Conservation (phyloP, 2,888 invertebrate genomes). For the Oithona nana region DNA sequence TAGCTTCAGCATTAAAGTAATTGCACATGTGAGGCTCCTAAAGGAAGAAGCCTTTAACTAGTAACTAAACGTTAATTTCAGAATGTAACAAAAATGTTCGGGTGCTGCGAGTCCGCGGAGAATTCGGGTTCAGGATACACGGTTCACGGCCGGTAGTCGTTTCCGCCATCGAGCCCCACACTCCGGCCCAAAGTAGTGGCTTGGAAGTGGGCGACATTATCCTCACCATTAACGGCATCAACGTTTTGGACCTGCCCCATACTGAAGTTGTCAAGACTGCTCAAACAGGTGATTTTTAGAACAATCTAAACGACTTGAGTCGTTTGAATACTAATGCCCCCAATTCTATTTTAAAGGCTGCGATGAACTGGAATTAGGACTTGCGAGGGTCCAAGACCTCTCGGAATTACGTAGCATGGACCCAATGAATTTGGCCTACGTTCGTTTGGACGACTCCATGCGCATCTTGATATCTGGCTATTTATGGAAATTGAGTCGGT, state of each 20-base stretch:
- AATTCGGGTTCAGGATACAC: conserved; percentile 86
- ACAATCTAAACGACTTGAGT: background rate
- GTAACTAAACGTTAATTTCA: conserved; percentile 35
- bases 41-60: too few species aligned
- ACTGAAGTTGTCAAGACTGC: conserved; percentile 82
- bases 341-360: conserved; percentile 28
- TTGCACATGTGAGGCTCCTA: too few species aligned
- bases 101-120: conserved; percentile 55
- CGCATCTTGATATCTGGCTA: conserved; percentile 15
- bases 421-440: background rate
- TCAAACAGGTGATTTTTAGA: conserved; percentile 44
- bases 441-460: conserved; percentile 5
- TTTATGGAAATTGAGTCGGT: conserved; percentile 19
- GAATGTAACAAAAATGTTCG: conserved; percentile 73
- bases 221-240: conserved; percentile 70
- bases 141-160: conserved; percentile 91
- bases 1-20: too few species aligned
- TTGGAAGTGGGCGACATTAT: conserved; percentile 85
- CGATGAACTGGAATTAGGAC: conserved; percentile 64
- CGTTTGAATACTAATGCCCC: background rate
- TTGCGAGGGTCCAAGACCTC: conserved; percentile 41
- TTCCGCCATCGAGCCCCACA: conserved; percentile 80
- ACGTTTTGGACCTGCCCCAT: conserved; percentile 77
- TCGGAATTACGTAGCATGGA: conserved; percentile 1
- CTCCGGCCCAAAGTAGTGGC: conserved; percentile 71